phyloP scores from a whole-genome alignment of 2,113 vertebrate species.

The Alethe diademata region DNA sequence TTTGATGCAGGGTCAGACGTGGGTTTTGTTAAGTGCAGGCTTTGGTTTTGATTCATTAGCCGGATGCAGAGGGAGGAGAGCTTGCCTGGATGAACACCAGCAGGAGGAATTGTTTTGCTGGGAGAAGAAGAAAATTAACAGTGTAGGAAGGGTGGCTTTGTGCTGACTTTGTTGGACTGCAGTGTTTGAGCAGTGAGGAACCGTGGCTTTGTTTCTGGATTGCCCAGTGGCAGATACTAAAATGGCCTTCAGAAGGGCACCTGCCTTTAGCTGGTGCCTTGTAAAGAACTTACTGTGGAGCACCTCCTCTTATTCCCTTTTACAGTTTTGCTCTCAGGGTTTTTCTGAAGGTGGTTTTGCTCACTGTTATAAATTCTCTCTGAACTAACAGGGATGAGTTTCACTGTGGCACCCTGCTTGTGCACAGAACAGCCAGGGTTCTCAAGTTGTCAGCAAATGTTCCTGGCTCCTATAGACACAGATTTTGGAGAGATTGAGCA shows the following conservation, averaged over 20 bases:
- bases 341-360: background rate
- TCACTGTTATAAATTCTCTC: background rate
- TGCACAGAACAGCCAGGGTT: background rate
- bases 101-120: background rate
- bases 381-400: accelerated
- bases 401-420: background rate
- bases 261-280: background rate
- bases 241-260: background rate
- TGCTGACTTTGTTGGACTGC: background rate
- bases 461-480: background rate
- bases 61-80: background rate
- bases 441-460: background rate
- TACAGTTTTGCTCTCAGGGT: background rate
- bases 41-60: constrained; percentile 28
- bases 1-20: constrained; percentile 7
- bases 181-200: background rate
- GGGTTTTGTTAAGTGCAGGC: background rate
- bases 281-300: background rate
- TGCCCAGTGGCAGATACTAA: background rate
- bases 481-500: background rate
- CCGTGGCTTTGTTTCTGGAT: background rate
- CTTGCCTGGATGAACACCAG: background rate
- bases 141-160: background rate
- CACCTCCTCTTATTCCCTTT: background rate
- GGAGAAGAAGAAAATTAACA: background rate